Evolutionary conservation across 2,888 invertebrate genomes (phyloP), one percentile per base, ranked within the genome.

Genomic region (Bibio marci): DNA sequence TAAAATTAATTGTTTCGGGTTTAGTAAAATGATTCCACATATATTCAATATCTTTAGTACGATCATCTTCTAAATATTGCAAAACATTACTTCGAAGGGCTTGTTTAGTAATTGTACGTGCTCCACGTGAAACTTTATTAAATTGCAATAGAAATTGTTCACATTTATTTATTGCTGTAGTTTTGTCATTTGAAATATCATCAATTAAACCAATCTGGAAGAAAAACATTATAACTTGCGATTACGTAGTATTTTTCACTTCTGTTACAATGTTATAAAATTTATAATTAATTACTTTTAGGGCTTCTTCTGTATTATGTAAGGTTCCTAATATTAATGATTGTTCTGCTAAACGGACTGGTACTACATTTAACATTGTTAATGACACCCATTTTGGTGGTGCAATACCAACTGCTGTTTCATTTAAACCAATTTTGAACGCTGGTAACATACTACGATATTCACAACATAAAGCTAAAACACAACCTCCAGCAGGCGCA

Each of bases 381-480:
- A 67, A 60, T 60, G 73, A 70, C 51, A 78, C 77, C 83, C 83
- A 86, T 43, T 61, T 60, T 0, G 86, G 85, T 1, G 83, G 81
- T 1, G 76, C 69, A 43, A 87, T 77, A 12, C 87, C 90, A 32
- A 91, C 61, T 39, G 77, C 70, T 0, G 87, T 85, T 67, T 91
- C 91, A 53, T 90, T 90, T 2, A 91, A 63, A 1, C 90, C 91
- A 40, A 90, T 90, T 11, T 71, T 73, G 50, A 65, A 80, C 47
- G 82, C 80, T 0, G 80, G 79, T 12, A 77, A 69, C 78, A 90
- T 85, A 1, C 80, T 73, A 44, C 90, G 69, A 58, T 88, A 87
- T 58, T 91, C 90, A 53, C 86, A 86, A 26, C 74, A 71, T 52
- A 80, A 63, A 1, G 88, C 68, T 10, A 90, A 49, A 1, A 88